These are phyloP conservation scores for Halcyon chelicuti DNA, from an alignment of 2,797 vertebrate genomes.

Conservation along the genomic window DNA sequence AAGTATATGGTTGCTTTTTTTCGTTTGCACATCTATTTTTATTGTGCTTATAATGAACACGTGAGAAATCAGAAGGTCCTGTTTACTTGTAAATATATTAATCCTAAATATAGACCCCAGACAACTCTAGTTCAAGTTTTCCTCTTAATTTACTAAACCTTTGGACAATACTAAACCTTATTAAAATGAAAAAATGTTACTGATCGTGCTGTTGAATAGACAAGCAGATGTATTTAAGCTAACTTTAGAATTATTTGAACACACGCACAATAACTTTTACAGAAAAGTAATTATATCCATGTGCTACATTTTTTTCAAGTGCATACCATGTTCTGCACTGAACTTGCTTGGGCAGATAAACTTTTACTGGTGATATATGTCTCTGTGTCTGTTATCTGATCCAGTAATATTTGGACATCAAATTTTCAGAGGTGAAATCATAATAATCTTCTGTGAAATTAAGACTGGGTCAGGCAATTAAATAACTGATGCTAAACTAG, in stretches of 20 bases:
- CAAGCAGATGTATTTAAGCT: background rate
- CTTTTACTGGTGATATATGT: background rate
- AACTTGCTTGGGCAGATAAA: background rate
- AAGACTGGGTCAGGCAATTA: background rate
- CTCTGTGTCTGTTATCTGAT: background rate
- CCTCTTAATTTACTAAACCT: background rate
- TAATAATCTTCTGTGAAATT: background rate
- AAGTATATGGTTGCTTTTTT: rapidly evolving
- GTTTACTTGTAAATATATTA: background rate
- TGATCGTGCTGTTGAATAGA: background rate
- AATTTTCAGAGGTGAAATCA: background rate
- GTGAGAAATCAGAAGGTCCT: background rate
- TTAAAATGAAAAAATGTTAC: background rate
- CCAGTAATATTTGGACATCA: background rate
- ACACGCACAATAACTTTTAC: background rate
- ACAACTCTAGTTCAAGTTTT: background rate
- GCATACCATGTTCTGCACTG: background rate
- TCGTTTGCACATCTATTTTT: background rate
- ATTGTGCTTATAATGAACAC: background rate
- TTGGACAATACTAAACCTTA: background rate
- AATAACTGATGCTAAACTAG: background rate
- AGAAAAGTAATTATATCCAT: background rate
- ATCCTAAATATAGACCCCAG: background rate
- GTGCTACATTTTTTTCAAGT: background rate
- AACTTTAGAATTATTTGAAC: background rate